These are phyloP conservation scores for Ptilonorhynchus violaceus DNA, from an alignment of 2,113 vertebrate genomes.

Conservation along the genomic window DNA sequence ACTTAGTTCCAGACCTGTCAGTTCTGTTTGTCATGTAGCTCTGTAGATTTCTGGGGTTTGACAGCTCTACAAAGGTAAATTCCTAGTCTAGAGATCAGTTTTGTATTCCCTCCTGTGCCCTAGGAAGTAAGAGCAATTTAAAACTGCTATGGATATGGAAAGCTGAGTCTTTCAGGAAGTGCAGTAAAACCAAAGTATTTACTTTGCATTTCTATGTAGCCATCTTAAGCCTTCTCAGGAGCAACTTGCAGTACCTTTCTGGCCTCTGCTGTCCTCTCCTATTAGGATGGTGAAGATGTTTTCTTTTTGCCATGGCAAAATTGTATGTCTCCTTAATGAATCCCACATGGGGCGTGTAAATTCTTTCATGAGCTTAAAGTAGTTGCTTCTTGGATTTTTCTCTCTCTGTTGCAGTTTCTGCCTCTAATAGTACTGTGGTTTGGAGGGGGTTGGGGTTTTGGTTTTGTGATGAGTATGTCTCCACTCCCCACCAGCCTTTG, in stretches of 20 bases:
- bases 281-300: not conserved
- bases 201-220: not conserved
- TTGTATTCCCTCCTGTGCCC: not conserved
- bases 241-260: not conserved
- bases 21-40: not conserved
- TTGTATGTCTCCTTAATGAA: not conserved
- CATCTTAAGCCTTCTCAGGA: not conserved
- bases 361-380: not conserved
- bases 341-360: rapidly evolving
- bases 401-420: not conserved
- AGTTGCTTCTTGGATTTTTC: not conserved
- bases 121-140: not conserved
- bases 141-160: not conserved
- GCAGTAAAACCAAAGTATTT: not conserved
- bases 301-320: not conserved
- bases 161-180: not conserved
- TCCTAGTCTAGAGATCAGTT: not conserved
- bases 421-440: not conserved
- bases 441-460: not conserved
- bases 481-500: not conserved
- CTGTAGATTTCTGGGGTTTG: not conserved
- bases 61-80: not conserved
- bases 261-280: not conserved
- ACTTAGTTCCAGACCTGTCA: not conserved
- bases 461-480: not conserved